Evolutionary conservation across 2,113 vertebrate genomes (phyloP).

Genomic region (Thamnaconus septentrionalis): DNA sequence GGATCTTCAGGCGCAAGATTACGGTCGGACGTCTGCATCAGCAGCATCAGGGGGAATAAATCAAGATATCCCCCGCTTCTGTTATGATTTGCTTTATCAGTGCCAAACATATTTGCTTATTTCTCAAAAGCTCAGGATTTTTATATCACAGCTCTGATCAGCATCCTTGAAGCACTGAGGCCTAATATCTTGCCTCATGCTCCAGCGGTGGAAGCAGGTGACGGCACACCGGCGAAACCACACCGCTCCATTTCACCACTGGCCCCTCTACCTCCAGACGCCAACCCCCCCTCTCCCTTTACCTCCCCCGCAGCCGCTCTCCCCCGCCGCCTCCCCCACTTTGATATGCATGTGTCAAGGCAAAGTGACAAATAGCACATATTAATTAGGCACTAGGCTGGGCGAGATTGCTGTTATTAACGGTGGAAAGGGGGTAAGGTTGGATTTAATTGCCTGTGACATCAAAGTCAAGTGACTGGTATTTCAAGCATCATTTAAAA

Average conservation of each 20-base stretch:
- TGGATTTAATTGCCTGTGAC: conserved; percentile 99
- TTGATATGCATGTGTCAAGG: conserved; percentile 99
- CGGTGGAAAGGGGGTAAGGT: conserved; percentile 93
- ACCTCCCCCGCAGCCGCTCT: conserved; percentile 55
- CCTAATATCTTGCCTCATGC: neutral
- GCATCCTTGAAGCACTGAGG: neutral
- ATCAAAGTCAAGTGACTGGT: conserved; percentile 99
- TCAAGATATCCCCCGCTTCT: too few species aligned
- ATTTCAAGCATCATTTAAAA: conserved; percentile 99
- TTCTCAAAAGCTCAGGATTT: too few species aligned
- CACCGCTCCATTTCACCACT: conserved; percentile 68
- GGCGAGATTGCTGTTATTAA: conserved; percentile 99
- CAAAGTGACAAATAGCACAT: conserved; percentile 99
- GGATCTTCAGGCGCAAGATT: conserved; percentile 33
- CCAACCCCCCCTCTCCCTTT: conserved; percentile 57
- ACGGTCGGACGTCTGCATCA: neutral
- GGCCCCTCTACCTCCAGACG: conserved; percentile 12
- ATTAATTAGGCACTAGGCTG: conserved; percentile 99
- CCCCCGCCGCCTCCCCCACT: conserved; percentile 71
- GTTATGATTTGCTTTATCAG: too few species aligned
- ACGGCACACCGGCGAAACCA: conserved; percentile 56
- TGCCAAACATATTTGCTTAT: too few species aligned
- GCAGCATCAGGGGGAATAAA: too few species aligned
- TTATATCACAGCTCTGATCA: too few species aligned
- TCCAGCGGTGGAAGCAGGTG: conserved; percentile 53